A percentile compares a stretch with the other conserved stretches of the same genome.
phyloP scores from a whole-genome alignment of 1,140 invertebrate species.

The Glomeris maerens region DNA sequence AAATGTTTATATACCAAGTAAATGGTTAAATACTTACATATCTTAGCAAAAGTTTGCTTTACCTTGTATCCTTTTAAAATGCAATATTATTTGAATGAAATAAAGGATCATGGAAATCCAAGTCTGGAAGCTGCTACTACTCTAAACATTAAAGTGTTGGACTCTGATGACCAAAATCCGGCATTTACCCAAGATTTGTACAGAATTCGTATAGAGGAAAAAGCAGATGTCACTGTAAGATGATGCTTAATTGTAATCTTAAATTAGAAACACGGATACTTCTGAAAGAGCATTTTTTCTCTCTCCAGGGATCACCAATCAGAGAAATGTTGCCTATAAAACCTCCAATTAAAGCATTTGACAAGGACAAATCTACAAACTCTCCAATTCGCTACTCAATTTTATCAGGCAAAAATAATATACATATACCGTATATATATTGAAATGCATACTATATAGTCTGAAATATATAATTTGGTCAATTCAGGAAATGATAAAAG shows the following conservation, averaged over 20 bases:
- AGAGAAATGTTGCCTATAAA: constrained; percentile 21
- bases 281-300: neutral
- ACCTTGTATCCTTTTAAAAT: too few species aligned
- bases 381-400: constrained; percentile 24
- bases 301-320: constrained; percentile 22
- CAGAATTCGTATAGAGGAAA: constrained; percentile 64
- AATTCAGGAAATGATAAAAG: constrained; percentile 40
- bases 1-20: too few species aligned
- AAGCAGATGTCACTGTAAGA: constrained; percentile 53
- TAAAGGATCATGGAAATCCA: constrained; percentile 26
- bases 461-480: neutral
- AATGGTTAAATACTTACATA: too few species aligned
- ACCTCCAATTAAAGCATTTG: constrained; percentile 25
- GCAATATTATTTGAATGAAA: neutral
- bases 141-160: constrained; percentile 65
- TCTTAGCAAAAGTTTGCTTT: too few species aligned
- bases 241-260: constrained; percentile 9
- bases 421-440: neutral
- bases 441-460: neutral
- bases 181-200: constrained; percentile 49
- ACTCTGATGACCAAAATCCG: constrained; percentile 77
- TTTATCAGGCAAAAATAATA: constrained; percentile 20
- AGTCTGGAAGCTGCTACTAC: constrained; percentile 41
- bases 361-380: constrained; percentile 26
- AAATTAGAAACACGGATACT: neutral